Base-by-base conservation (phyloP, 2,797 vertebrate species). In the Otus scops region DNA sequence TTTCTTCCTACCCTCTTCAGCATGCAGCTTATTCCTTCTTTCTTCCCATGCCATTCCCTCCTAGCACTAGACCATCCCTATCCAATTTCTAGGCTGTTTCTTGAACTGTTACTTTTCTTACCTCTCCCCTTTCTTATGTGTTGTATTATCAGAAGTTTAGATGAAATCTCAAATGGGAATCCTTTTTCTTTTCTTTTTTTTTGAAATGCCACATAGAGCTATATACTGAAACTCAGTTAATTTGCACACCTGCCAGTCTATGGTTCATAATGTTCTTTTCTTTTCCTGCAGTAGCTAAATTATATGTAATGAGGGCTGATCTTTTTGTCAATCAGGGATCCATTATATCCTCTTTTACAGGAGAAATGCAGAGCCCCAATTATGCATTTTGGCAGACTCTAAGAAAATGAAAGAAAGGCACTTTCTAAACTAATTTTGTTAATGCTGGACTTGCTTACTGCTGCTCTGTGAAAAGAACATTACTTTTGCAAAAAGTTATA, bases 61-160 rank as follows among this genome's bases (percentile, higher is more conserved):
- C 68, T 61, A 94, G 86, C 60, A 71, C 53, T 94, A 89, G 95
- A 89, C 34, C 95, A 97, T 97, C 95, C 92, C 95, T 98, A 94
- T 97, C 88, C 91, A 83, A 73, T 97, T 98, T 97, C 97, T 95
- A 98, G 97, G 97, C 85, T 96, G 60, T 95, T 95, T 92, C 92
- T 95, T 92, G 61, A 88, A 73, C 61, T 75, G 59, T 86, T 85
- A 79, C 45, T 83, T 78, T 94, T 92, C 86, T 95, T 69, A 50
- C 41, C n/a, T 92, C 50, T 61, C 82, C 41, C 41, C 6, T 90
- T 85, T 91, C 68, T 94, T 85, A 68, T 9, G 19, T 84, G 56
- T 59, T 64, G 13, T 60, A n/a, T 84, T 78, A 89, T 71, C 23
- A 87, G 43, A 81, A 79, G 27, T 17, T 56, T 63, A 83, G 77